Conservation (phyloP, 1,140 invertebrate species). For the Euschistus heros region DNA sequence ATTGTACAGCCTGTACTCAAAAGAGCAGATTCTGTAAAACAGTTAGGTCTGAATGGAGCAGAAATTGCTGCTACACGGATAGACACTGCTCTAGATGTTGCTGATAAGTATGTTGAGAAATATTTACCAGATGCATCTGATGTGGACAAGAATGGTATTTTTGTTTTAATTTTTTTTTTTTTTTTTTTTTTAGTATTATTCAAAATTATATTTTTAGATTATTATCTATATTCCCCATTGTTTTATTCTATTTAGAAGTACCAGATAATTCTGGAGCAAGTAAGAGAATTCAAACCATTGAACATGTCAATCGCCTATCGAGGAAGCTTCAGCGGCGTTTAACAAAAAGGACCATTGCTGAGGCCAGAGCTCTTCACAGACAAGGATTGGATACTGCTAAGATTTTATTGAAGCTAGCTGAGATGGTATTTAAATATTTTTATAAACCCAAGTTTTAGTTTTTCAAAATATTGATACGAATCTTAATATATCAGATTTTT, state of each 20-base stretch:
- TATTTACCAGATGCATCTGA: constrained; percentile 58
- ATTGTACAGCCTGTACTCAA: constrained; percentile 55
- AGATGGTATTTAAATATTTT: constrained; percentile 44
- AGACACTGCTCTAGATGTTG: constrained; percentile 57
- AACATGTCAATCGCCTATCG: constrained; percentile 60
- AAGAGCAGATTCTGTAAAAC: constrained; percentile 63
- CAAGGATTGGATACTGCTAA: constrained; percentile 67
- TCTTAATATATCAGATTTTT: no score
- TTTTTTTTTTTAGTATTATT: not conserved
- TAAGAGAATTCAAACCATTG: constrained; percentile 55
- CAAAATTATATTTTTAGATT: not conserved
- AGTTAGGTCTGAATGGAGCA: constrained; percentile 54
- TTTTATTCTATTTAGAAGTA: not conserved
- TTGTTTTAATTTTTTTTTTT: not conserved
- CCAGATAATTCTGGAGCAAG: constrained; percentile 31
- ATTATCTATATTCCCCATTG: not conserved
- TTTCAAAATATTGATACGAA: no score
- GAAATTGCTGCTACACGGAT: constrained; percentile 55
- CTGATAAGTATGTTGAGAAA: constrained; percentile 68
- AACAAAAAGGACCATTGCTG: constrained; percentile 57
- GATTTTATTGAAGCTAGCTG: constrained; percentile 58
- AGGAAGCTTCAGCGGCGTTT: constrained; percentile 56
- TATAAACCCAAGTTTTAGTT: no score
- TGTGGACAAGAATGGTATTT: constrained; percentile 28
- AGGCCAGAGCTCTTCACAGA: constrained; percentile 62